A percentile compares a stretch with the other conserved stretches of the same genome.
Conservation (phyloP, 1,140 invertebrate species). For the Cardiocondyla obscurior region DNA sequence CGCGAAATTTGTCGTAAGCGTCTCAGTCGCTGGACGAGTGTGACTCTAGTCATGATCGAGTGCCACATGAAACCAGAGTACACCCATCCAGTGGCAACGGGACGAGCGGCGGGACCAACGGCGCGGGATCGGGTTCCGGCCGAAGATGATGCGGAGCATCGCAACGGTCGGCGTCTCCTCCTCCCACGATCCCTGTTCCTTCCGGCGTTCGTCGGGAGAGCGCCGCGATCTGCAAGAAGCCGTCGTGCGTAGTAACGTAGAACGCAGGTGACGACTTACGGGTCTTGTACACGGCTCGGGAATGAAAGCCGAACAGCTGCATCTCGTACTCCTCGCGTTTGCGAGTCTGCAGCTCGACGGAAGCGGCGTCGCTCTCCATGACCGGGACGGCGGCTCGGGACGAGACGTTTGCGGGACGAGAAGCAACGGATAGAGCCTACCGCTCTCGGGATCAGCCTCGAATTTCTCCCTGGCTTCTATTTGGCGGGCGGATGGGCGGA, state of each 20-base stretch:
- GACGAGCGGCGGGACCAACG: constrained; percentile 45
- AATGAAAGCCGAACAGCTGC: constrained; percentile 80
- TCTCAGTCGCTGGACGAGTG: constrained; percentile 80
- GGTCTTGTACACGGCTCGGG: constrained; percentile 73
- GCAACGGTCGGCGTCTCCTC: neutral
- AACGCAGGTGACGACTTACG: constrained; percentile 74
- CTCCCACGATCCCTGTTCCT: too few relatives aligned
- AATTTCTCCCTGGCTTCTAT: neutral
- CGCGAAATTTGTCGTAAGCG: constrained; percentile 57
- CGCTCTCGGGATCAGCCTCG: neutral
- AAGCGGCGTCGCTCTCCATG: constrained; percentile 58
- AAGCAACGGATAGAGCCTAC: neutral
- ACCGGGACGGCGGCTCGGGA: neutral
- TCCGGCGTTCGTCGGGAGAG: neutral
- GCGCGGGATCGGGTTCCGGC: too few relatives aligned
- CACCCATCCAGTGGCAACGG: constrained; percentile 75
- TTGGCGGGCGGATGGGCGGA: neutral
- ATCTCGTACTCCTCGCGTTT: constrained; percentile 80
- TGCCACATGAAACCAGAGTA: constrained; percentile 79
- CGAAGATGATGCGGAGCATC: too few relatives aligned
- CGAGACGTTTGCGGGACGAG: neutral
- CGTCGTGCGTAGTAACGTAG: constrained; percentile 44
- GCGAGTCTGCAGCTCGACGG: constrained; percentile 66
- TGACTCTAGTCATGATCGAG: constrained; percentile 81
- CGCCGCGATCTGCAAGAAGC: constrained; percentile 61